Percentiles rank a stretch among this genome's conserved stretches.
Evolutionary conservation across 2,797 vertebrate genomes (phyloP).

Genomic region (Oryzias sinensis): DNA sequence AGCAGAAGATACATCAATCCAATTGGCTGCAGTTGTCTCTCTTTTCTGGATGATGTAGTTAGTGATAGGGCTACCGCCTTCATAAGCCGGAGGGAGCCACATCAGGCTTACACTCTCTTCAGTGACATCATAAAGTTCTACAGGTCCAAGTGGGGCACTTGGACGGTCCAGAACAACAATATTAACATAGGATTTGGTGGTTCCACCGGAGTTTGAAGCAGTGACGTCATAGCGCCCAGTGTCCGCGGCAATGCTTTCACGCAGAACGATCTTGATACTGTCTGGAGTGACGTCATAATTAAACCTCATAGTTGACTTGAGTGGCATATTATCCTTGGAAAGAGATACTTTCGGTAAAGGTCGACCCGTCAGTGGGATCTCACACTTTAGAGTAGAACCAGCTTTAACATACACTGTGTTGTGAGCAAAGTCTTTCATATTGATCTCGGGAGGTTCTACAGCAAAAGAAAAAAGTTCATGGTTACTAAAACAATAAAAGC

Average conservation of each 20-base stretch:
- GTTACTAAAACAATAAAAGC: not conserved
- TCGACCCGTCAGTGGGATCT: constrained; percentile 90
- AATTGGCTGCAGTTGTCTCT: constrained; percentile 93
- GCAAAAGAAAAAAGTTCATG: not conserved
- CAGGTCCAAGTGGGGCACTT: constrained; percentile 88
- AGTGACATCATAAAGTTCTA: constrained; percentile 87
- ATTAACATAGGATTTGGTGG: constrained; percentile 90
- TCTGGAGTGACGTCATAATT: constrained; percentile 91
- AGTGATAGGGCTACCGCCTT: constrained; percentile 95
- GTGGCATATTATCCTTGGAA: constrained; percentile 83
- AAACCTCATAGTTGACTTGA: constrained; percentile 96
- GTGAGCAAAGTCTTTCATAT: constrained; percentile 92
- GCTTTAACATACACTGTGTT: constrained; percentile 93
- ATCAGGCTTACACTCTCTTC: constrained; percentile 89
- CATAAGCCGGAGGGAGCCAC: constrained; percentile 92
- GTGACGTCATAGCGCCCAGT: constrained; percentile 93
- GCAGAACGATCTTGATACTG: constrained; percentile 88
- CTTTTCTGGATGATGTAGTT: constrained; percentile 96
- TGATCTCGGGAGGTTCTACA: constrained; percentile 92
- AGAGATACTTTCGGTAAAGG: constrained; percentile 91
- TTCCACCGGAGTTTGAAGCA: constrained; percentile 93
- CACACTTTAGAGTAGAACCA: constrained; percentile 93
- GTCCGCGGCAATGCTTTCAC: constrained; percentile 90
- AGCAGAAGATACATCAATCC: constrained; percentile 92
- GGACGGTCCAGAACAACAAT: constrained; percentile 93